Evolutionary conservation across 2,888 invertebrate species (phyloP), one percentile per base, ranked within the genome.

Genomic region (Ophion costatus): DNA sequence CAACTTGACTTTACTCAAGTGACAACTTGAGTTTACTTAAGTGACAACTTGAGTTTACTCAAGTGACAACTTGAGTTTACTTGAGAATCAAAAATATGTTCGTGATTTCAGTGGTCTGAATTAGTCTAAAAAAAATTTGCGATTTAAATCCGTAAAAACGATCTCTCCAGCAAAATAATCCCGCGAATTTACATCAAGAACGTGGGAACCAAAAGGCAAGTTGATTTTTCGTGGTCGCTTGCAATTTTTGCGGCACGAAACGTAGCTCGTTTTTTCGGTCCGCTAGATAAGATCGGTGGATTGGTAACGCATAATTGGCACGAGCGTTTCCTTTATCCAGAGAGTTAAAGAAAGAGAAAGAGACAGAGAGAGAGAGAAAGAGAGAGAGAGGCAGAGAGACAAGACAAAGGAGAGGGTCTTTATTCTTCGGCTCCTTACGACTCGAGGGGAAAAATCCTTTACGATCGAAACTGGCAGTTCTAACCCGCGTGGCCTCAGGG

Each of bases 391-490:
- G 14, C 11, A 45, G n/a, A 71, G 73, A 73, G 29, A 70, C 38
- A 57, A 78, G 74, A 69, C 33, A 51, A 42, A 80, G 38, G 59
- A 57, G 67, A 73, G 57, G 22, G 22, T 74, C 73, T 80, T 73
- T 74, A 57, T 80, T 67, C 63, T 69, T 51, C 51, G 20, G n/a
- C 77, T 69, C 29, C 82, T 85, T 85, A 80, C 83, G 83, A 85
- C 80, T 57, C 83, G 81, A 87, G 85, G 87, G 88, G 88, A 64
- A 80, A 67, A 77, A 88, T 88, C 87, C 89, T 92, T 92, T 92
- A 92, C 90, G 92, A 92, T 90, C 89, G 84, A 74, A 84, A 79
- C 87, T 87, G 83, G 88, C 84, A 84, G 74, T 82, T 87, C 82
- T 87, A 85, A 67, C 80, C 74, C 83, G 82, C 11, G 17, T 82